phyloP scores from a whole-genome alignment of 2,888 invertebrate genomes.

The Caenorhabditis doughertyi region DNA sequence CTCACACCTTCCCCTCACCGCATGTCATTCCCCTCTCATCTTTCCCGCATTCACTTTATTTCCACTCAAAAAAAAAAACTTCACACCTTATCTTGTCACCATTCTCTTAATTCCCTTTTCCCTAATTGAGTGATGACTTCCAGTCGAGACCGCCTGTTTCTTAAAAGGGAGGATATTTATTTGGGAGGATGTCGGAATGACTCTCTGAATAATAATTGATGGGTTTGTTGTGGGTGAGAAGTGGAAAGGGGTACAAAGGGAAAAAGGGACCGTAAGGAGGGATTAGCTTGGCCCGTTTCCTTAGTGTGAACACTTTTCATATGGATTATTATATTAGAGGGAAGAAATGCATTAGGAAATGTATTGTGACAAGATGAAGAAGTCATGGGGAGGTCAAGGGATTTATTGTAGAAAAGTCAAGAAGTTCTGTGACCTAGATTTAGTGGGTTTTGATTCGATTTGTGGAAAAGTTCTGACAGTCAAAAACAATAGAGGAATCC shows the following conservation, averaged over 20 bases:
- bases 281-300: slow-evolving; percentile 3
- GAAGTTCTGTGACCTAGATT: no score
- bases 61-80: no score
- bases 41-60: no score
- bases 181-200: no score
- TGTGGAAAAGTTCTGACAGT: no score
- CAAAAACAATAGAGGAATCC: no score
- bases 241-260: neutral
- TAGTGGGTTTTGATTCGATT: no score
- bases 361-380: slow-evolving; percentile 25
- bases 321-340: slow-evolving; percentile 42
- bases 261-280: neutral
- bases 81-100: slow-evolving; percentile 17
- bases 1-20: neutral
- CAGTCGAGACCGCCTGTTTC: slow-evolving; percentile 13
- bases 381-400: neutral
- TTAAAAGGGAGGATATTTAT: neutral
- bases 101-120: neutral
- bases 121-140: slow-evolving; percentile 32
- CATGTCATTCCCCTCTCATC: neutral
- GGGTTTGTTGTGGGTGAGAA: slow-evolving; percentile 2
- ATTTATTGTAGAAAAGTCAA: neutral
- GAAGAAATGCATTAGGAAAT: slow-evolving; percentile 27
- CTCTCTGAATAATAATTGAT: no score
- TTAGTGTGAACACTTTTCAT: slow-evolving; percentile 30